Evolutionary conservation across 1,140 invertebrate species (phyloP).

Genomic region (Odontomachus brunneus): DNA sequence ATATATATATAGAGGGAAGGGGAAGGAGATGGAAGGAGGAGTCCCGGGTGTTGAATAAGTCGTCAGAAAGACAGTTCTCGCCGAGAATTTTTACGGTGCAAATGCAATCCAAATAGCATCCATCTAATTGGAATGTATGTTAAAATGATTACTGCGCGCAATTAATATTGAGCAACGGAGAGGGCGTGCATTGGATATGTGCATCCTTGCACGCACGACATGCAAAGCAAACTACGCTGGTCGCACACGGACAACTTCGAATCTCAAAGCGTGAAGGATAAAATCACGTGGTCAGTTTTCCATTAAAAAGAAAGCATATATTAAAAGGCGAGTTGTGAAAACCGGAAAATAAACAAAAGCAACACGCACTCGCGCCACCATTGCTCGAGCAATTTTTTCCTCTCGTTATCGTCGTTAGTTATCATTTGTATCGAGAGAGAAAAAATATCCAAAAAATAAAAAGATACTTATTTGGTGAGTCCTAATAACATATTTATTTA

Average conservation of each 20-base stretch:
- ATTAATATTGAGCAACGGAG: slow-evolving; percentile 34
- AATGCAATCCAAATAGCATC: slow-evolving; percentile 53
- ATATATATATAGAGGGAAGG: too few species aligned
- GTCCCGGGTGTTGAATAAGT: background rate
- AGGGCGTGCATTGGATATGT: slow-evolving; percentile 31
- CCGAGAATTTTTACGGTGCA: slow-evolving; percentile 8
- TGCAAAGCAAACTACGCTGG: slow-evolving; percentile 31
- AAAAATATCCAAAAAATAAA: too few species aligned
- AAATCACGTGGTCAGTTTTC: background rate
- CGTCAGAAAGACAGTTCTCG: background rate
- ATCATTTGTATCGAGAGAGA: too few species aligned
- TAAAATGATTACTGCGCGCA: slow-evolving; percentile 52
- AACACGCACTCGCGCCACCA: too few species aligned
- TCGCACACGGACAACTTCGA: background rate
- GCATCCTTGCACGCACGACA: slow-evolving; percentile 42
- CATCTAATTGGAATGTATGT: slow-evolving; percentile 47
- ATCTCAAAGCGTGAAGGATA: slow-evolving; percentile 37
- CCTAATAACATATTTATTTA: too few species aligned
- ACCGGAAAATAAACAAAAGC: background rate
- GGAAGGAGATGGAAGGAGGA: too few species aligned
- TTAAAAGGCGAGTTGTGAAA: background rate
- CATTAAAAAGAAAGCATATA: background rate
- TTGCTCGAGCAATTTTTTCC: too few species aligned
- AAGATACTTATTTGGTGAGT: too few species aligned
- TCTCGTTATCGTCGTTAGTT: too few species aligned